Percentiles rank a stretch among this genome's conserved stretches.
Conservation (phyloP, 2,113 vertebrate genomes). For the Coryphaenoides rupestris region DNA sequence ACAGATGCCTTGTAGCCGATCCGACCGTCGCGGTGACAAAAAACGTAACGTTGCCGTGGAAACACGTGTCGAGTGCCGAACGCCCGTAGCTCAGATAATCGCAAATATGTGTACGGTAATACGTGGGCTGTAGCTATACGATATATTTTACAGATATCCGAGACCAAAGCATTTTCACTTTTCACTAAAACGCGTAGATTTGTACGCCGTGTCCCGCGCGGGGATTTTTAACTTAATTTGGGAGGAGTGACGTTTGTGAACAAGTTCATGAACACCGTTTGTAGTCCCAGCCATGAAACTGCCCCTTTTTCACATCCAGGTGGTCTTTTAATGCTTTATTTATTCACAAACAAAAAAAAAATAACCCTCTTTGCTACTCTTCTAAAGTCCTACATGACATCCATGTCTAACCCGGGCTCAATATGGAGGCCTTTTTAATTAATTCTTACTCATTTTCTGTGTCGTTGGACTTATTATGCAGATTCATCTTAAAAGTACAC, state of each 20-base stretch:
- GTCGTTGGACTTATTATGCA: neutral
- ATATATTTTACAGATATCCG: neutral
- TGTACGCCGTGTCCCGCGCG: constrained; percentile 32
- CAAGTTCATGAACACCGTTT: constrained; percentile 16
- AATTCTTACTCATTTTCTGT: neutral
- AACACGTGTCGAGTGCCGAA: no score
- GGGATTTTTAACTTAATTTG: constrained; percentile 39
- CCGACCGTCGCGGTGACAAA: no score
- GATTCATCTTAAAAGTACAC: constrained; percentile 7
- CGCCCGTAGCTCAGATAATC: no score
- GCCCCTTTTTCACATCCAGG: constrained; percentile 33
- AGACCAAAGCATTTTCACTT: constrained; percentile 3
- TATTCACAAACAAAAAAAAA: neutral
- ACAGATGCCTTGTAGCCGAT: no score
- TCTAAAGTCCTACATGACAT: neutral
- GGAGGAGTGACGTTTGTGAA: constrained; percentile 11
- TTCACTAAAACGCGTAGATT: constrained; percentile 17
- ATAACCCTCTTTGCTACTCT: neutral
- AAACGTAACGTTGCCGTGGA: no score
- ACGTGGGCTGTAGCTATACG: no score
- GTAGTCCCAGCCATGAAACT: constrained; percentile 36
- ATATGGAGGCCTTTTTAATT: neutral
- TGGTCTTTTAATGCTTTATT: neutral
- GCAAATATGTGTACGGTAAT: no score
- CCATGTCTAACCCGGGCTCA: neutral